These are phyloP conservation scores for Digitonthophagus gazella DNA, from an alignment of 2,888 invertebrate species.

Conservation along the genomic window DNA sequence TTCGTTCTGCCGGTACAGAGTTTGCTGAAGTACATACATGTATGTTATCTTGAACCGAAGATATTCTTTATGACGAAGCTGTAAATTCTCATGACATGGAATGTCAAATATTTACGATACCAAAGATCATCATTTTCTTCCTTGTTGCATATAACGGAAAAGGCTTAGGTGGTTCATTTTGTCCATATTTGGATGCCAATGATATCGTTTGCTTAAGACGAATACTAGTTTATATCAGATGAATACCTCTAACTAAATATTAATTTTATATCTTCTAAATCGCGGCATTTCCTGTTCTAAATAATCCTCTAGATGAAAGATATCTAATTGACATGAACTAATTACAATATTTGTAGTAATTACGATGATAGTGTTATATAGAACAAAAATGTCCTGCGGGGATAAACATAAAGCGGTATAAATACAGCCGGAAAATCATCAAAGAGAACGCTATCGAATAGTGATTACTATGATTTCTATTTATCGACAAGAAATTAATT, in stretches of 20 bases:
- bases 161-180: neutral
- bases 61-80: neutral
- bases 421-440: neutral
- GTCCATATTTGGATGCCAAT: neutral
- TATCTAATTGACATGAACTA: neutral
- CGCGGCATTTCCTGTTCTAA: neutral
- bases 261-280: neutral
- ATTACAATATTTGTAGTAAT: neutral
- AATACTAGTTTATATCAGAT: neutral
- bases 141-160: neutral
- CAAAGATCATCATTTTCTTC: neutral
- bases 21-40: neutral
- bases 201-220: neutral
- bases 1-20: neutral
- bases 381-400: neutral
- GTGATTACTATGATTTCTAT: neutral
- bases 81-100: neutral
- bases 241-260: neutral
- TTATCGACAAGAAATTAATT: neutral
- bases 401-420: neutral
- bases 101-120: neutral
- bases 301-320: neutral
- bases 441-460: neutral
- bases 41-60: neutral
- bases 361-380: neutral